Percentiles rank a stretch among this genome's conserved stretches.
Evolutionary conservation across 2,113 vertebrate genomes (phyloP).

Genomic region (Prietella phreatophila): DNA sequence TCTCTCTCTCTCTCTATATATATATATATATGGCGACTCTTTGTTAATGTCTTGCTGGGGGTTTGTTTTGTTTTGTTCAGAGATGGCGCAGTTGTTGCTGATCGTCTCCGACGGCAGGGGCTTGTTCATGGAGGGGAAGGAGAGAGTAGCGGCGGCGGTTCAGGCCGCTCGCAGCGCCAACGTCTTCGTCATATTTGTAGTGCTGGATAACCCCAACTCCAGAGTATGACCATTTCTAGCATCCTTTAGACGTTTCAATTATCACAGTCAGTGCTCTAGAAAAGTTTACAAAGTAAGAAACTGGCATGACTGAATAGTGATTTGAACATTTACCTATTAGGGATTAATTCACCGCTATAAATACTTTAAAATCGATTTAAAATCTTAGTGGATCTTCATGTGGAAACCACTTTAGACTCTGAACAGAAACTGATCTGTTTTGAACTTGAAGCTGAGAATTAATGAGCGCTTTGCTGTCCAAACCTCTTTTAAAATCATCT

Average conservation of each 20-base stretch:
- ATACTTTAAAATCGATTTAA: background rate
- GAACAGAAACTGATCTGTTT: background rate
- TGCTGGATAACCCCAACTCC: constrained; percentile 93
- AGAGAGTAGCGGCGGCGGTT: constrained; percentile 84
- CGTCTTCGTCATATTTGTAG: constrained; percentile 94
- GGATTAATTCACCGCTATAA: background rate
- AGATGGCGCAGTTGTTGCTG: constrained; percentile 88
- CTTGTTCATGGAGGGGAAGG: constrained; percentile 94
- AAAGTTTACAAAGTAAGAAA: background rate
- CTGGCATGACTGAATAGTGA: background rate
- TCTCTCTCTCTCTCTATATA: too few relatives aligned
- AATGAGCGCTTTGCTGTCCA: background rate
- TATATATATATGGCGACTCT: background rate
- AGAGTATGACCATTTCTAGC: constrained; percentile 75
- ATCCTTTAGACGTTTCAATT: background rate
- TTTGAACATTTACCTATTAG: background rate
- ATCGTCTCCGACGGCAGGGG: constrained; percentile 94
- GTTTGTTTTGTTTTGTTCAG: constrained; percentile 62
- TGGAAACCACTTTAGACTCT: background rate
- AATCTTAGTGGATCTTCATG: background rate
- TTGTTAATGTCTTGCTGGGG: background rate
- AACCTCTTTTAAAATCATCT: background rate
- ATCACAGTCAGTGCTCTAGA: background rate
- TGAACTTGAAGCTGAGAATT: background rate
- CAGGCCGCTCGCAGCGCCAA: constrained; percentile 80